Evolutionary conservation across 2,888 invertebrate genomes (phyloP), one percentile per base, ranked within the genome.

Genomic region (Perizoma flavofasciatum): DNA sequence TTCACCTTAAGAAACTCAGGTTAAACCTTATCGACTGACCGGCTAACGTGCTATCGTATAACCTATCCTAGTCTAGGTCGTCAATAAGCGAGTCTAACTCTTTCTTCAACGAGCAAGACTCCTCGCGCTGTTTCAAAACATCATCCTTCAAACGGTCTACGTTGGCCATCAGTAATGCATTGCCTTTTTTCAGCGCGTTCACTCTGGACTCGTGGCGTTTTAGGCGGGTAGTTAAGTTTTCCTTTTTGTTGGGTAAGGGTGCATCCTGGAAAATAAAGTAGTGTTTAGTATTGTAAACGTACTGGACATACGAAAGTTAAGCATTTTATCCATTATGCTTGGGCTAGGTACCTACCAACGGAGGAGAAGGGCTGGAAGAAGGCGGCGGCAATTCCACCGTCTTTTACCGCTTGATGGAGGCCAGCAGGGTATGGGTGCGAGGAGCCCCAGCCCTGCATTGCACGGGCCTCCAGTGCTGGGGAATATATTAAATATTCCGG

Each of bases 131-230:
- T 78, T 96, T 96, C 55, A 95, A 94, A 48, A 97, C 94, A 78
- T 97, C 97, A 80, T 97, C 97, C 82, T 97, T 96, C 60, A 97
- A 88, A 75, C 97, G 93, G 83, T 97, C 97, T 0, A 97, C 96
- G 79, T 97, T 97, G 0, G 97, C 96, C 89, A 97, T 96, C 8
- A 97, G 92, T 70, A 97, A 92, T 65, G 97, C 96, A 78, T 97
- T 98, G 68, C 97, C 97, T 79, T 98, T 98, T 86, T 96, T 97
- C 74, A 97, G 89, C 0, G 97, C 96, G 43, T 95, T 94, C 7
- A 97, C 91, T 64, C 96, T 93, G 49, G 95, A 95, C 80, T 97
- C 97, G 80, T 97, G 96, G 54, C 95, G 93, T 78, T 96, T 96
- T 3, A 95, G 85, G 56, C 95, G 91, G 54, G 92, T 93, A 32